Conservation (phyloP, 2,113 vertebrate genomes). For the Etheostoma spectabile region DNA sequence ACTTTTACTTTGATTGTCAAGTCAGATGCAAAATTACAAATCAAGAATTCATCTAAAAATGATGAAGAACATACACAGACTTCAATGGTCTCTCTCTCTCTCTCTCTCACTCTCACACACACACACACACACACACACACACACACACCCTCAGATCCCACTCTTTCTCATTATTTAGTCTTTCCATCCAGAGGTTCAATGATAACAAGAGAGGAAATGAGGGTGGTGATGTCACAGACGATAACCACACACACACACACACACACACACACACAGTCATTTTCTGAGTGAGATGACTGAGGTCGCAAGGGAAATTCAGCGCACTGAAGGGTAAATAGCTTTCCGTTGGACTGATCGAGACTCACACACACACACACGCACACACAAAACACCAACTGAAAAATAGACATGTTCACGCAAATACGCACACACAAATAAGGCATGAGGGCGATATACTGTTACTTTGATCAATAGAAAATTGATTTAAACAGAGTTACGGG, state of each 20-base stretch:
- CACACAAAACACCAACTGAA: constrained; percentile 13
- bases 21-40: constrained; percentile 37
- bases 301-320: constrained; percentile 70
- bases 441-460: neutral
- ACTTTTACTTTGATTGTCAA: constrained; percentile 17
- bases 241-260: constrained; percentile 55
- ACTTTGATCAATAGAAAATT: constrained; percentile 13
- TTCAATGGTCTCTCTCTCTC: constrained; percentile 25
- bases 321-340: constrained; percentile 70
- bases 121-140: neutral
- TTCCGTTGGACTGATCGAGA: constrained; percentile 48
- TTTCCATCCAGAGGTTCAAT: constrained; percentile 66
- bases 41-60: constrained; percentile 42
- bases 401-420: neutral
- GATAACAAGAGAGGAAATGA: constrained; percentile 79
- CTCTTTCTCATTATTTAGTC: constrained; percentile 73
- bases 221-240: constrained; percentile 73
- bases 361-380: constrained; percentile 22
- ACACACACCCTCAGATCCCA: constrained; percentile 36
- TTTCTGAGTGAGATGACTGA: constrained; percentile 71
- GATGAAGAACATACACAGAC: constrained; percentile 39
- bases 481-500: neutral
- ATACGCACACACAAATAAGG: constrained; percentile 25
- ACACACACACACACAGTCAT: constrained; percentile 58
- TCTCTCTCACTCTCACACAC: neutral